These are phyloP conservation scores for Umimayanthus chanpuru DNA, from an alignment of 92 coral and sea anemone genomes.

Conservation along the genomic window DNA sequence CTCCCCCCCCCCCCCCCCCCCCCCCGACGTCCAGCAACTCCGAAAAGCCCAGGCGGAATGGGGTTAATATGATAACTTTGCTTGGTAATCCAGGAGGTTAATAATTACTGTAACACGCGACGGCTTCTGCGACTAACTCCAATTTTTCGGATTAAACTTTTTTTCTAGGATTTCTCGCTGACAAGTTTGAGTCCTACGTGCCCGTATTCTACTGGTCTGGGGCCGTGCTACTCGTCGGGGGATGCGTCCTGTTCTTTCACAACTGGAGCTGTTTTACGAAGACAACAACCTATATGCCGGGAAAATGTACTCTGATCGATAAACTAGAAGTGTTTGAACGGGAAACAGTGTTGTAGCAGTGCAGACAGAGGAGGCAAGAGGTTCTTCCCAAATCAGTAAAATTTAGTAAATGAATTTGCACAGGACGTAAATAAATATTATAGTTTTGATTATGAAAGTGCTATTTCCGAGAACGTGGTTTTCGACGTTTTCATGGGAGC, in stretches of 20 bases:
- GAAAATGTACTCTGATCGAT: neutral
- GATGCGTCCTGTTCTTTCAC: neutral
- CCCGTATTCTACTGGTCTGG: slow-evolving; percentile 17
- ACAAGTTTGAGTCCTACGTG: neutral
- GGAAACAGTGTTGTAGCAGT: neutral
- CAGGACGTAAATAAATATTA: no score
- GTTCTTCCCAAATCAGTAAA: neutral
- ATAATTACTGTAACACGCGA: neutral
- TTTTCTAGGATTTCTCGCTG: neutral
- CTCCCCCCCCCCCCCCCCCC: no score
- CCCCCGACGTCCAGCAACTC: no score
- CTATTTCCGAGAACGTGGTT: no score
- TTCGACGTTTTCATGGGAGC: no score
- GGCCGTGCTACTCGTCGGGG: neutral
- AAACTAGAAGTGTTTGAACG: slow-evolving; percentile 17
- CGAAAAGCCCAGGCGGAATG: no score
- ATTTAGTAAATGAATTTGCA: no score
- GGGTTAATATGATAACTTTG: no score
- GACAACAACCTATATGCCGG: neutral
- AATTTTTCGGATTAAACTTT: neutral
- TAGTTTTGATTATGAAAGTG: no score
- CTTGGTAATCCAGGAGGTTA: no score
- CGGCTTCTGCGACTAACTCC: neutral
- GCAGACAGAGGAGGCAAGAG: neutral
- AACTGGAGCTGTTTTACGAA: neutral